These are phyloP conservation scores for Pantala flavescens DNA, from an alignment of 1,140 invertebrate genomes.

Conservation along the genomic window DNA sequence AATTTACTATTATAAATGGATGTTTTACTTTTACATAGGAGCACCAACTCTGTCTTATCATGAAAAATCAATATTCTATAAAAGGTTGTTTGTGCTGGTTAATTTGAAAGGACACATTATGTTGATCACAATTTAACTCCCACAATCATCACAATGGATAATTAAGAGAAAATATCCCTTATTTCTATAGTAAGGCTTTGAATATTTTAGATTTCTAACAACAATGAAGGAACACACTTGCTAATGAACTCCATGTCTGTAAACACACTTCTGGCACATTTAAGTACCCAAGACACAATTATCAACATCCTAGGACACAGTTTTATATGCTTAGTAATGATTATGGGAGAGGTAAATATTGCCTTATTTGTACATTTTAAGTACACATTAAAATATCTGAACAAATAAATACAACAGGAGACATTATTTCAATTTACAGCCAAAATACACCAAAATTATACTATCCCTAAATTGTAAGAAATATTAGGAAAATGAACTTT, in stretches of 20 bases:
- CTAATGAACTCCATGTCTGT: background rate
- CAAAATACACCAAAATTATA: slow-evolving; percentile 1
- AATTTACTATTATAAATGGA: background rate
- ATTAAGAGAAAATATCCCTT: slow-evolving; percentile 8
- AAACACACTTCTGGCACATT: background rate
- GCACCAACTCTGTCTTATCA: background rate
- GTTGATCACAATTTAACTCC: slow-evolving; percentile 1
- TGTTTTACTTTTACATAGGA: background rate
- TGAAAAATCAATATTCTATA: slow-evolving; percentile 3
- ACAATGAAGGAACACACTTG: background rate
- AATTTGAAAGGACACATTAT: slow-evolving; percentile 8
- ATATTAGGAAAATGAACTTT: background rate
- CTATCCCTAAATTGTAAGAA: background rate
- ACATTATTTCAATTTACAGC: slow-evolving; percentile 11
- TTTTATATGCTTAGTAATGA: background rate
- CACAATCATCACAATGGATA: slow-evolving; percentile 3
- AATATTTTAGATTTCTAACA: slow-evolving; percentile 8
- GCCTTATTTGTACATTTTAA: slow-evolving; percentile 10
- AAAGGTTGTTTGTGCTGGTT: slow-evolving; percentile 9
- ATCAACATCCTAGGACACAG: slow-evolving; percentile 1
- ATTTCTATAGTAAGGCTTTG: slow-evolving; percentile 6
- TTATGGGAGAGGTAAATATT: slow-evolving; percentile 10
- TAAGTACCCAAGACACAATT: background rate
- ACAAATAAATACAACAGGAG: background rate
- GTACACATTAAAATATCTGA: background rate